A percentile compares a stretch with the other conserved stretches of the same genome.
Evolutionary conservation across 1,140 invertebrate genomes (phyloP).

Genomic region (Drosophila nebulosa): DNA sequence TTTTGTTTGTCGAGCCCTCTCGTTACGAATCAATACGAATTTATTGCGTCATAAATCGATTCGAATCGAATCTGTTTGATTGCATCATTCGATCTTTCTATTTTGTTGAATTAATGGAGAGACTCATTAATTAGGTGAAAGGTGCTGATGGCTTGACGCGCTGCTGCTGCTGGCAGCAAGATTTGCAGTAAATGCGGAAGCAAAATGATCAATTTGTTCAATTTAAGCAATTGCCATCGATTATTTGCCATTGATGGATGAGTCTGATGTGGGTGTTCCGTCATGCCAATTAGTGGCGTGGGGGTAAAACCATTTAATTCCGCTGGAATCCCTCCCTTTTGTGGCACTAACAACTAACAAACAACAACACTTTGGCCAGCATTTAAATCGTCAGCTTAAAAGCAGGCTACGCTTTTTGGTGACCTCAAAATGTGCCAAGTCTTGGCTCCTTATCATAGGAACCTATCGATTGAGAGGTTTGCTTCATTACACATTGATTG

Average conservation of each 20-base stretch:
- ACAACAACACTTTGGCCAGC: background rate
- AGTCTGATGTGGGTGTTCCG: background rate
- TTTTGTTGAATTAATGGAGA: background rate
- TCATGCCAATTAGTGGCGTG: background rate
- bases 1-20: background rate
- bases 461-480: too few species aligned
- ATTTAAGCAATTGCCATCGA: slow-evolving; percentile 51
- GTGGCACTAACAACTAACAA: background rate
- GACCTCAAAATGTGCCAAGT: too few species aligned
- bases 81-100: background rate
- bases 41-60: background rate
- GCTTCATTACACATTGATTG: too few species aligned
- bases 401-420: background rate
- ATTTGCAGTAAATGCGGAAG: slow-evolving; percentile 31
- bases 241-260: slow-evolving; percentile 19
- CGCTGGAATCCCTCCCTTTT: background rate
- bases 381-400: background rate
- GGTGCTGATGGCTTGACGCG: background rate
- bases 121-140: slow-evolving; percentile 1
- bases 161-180: too few species aligned
- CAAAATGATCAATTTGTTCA: slow-evolving; percentile 40
- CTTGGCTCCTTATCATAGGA: too few species aligned
- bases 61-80: background rate
- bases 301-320: background rate
- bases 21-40: too few species aligned